Percentiles rank a stretch among this genome's conserved stretches.
phyloP scores from a whole-genome alignment of 2,797 vertebrate genomes.

The Alfaro cultratus region DNA sequence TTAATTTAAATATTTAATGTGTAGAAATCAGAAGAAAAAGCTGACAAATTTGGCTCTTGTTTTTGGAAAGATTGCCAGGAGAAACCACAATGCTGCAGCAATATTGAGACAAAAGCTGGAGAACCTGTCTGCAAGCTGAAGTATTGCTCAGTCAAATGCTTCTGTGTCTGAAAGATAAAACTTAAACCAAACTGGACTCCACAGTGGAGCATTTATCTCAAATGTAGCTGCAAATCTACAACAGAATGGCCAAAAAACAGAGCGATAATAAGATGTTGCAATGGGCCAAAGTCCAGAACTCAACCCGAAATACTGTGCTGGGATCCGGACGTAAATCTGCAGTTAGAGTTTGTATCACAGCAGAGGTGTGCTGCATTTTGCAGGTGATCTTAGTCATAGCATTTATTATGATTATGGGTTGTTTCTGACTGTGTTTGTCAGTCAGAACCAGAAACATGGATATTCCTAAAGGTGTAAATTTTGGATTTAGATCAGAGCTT shows the following conservation, averaged over 20 bases:
- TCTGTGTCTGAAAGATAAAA: not conserved
- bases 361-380: not conserved
- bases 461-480: not conserved
- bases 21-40: not conserved
- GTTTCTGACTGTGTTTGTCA: not conserved
- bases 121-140: not conserved
- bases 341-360: not conserved
- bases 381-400: not conserved
- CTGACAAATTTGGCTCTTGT: not conserved
- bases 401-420: not conserved
- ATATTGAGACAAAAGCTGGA: not conserved
- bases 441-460: not conserved
- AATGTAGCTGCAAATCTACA: not conserved
- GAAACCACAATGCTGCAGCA: not conserved
- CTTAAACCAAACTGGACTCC: not conserved
- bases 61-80: not conserved
- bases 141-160: not conserved
- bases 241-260: not conserved
- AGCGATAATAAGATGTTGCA: slow-evolving; percentile 6
- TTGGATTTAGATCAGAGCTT: not conserved
- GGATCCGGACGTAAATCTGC: not conserved
- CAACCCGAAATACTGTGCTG: not conserved
- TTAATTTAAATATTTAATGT: not conserved
- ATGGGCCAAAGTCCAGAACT: not conserved
- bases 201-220: not conserved